Base-by-base conservation (phyloP, 1,140 invertebrate genomes). In the Halyomorpha halys region DNA sequence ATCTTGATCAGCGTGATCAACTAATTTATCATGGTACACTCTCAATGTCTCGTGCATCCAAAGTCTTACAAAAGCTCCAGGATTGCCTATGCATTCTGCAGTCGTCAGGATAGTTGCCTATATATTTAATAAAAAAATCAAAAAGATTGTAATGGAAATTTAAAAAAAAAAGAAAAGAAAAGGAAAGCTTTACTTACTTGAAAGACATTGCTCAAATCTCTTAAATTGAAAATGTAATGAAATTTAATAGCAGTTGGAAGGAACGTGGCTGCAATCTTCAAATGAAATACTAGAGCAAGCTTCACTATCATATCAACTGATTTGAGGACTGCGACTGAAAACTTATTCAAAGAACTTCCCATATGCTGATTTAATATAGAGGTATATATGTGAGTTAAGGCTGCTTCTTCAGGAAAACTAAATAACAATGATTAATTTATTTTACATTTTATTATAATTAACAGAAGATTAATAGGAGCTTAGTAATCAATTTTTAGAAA, bases 171-270 rank as follows among this genome's bases (percentile, higher is more conserved):
- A 39, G 11, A 13, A 39, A 13, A 39, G 27, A 30, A 30, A 3
- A 30, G 8, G 8, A 30, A 30, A 30, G 2, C 5, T 19, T 14
- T 19, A 45, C 68, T 72, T 77, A 88, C 86, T 79, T 90, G 86
- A 71, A 90, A 91, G 64, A 91, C 89, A 74, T 96, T 97, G 3
- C 91, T 90, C 6, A 97, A 76, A 75, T 97, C 94, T 67, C 94
- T 78, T 39, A 97, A 76, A 75, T 96, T 97, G 75, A 96, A 97
- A 56, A 90, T 81, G 71, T 97, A 97, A 75, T 97, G 94, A 74
- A 97, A 97, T 74, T 96, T 97, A 44, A 91, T 80, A 11, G 92
- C 93, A 0, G 94, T 97, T 5, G 93, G 93, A 54, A 95, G 76
- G 76, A 96, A 96, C 0, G 80, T 83, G 1, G 81, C 70, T 0